Evolutionary conservation across 2,113 vertebrate species (phyloP).

Genomic region (Marmota monax): DNA sequence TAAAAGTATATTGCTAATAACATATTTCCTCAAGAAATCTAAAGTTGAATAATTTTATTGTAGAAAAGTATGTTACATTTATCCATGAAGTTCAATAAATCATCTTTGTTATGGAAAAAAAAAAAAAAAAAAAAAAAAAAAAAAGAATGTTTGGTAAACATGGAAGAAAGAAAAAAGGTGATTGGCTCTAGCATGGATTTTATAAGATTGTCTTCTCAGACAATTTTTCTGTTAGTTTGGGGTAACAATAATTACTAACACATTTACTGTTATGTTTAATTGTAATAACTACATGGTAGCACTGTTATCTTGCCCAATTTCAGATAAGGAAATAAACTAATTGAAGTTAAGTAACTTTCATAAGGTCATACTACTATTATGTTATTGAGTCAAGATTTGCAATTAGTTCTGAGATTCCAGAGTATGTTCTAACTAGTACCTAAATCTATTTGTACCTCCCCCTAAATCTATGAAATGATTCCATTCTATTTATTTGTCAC

Average conservation of each 20-base stretch:
- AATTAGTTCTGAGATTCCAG: slow-evolving; percentile 40
- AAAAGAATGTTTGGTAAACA: neutral
- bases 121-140: no score
- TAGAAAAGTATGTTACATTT: slow-evolving; percentile 39
- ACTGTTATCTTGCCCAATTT: slow-evolving; percentile 2
- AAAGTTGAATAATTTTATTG: slow-evolving; percentile 63
- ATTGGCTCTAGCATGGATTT: neutral
- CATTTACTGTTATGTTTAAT: slow-evolving; percentile 32
- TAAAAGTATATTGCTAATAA: slow-evolving; percentile 35
- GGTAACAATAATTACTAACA: slow-evolving; percentile 16
- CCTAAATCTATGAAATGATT: slow-evolving; percentile 32
- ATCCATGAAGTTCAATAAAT: slow-evolving; percentile 82
- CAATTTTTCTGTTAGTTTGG: slow-evolving; percentile 33
- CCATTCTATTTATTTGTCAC: neutral
- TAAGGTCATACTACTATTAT: neutral
- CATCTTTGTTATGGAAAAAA: slow-evolving; percentile 78
- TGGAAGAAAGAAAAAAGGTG: slow-evolving; percentile 35
- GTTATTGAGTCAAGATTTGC: slow-evolving; percentile 42
- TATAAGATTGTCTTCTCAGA: slow-evolving; percentile 20
- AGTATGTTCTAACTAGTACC: neutral
- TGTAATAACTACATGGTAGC: slow-evolving; percentile 8
- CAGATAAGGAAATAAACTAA: slow-evolving; percentile 45
- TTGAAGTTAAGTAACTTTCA: slow-evolving; percentile 41
- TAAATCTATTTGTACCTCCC: neutral
- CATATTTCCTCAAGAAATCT: slow-evolving; percentile 58